Evolutionary conservation across 2,797 vertebrate species (phyloP), one percentile per base, ranked within the genome.

Genomic region (Chanos chanos): DNA sequence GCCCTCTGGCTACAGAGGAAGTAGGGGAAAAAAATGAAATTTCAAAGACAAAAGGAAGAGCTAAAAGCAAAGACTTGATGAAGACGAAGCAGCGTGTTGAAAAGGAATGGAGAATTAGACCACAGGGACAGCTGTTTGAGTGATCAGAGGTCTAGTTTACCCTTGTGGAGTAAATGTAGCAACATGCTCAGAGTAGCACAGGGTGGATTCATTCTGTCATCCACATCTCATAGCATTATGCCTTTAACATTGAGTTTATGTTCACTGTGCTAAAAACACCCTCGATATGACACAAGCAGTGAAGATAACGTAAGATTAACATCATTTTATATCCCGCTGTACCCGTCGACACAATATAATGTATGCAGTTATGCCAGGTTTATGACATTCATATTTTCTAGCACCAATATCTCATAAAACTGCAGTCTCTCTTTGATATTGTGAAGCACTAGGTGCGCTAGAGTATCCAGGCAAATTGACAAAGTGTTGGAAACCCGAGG

Each of bases 41-140:
- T 66, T 69, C 64, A 76, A 71, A 73, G 66, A 61, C 54, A 53
- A 25, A 44, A 31, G 25, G 61, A 50, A 60, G 62, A 63, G 66
- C 67, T 59, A 67, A 58, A 57, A 68, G 62, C 36, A 36, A 65
- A 31, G 51, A 47, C 70, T 75, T 75, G 68, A 48, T 56, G 21
- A 66, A 68, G 52, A 57, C 25, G 53, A 41, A 54, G 16, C 43
- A 39, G 27, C 24, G 52, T 69, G 61, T 60, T 52, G 48, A 57
- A 37, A 58, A 50, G 39, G 54, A 69, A 33, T 63, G 27, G 36
- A 55, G 31, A 64, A 51, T 56, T 59, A 55, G 43, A 55, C 28
- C 53, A 59, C 27, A 48, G 37, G 45, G 60, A 63, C 16, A 13
- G 30, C 57, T 54, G 51, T 65, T 65, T 57, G 56, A 66, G 61